phyloP scores from a whole-genome alignment of 2,113 vertebrate species.

The Ctenodactylus gundi region DNA sequence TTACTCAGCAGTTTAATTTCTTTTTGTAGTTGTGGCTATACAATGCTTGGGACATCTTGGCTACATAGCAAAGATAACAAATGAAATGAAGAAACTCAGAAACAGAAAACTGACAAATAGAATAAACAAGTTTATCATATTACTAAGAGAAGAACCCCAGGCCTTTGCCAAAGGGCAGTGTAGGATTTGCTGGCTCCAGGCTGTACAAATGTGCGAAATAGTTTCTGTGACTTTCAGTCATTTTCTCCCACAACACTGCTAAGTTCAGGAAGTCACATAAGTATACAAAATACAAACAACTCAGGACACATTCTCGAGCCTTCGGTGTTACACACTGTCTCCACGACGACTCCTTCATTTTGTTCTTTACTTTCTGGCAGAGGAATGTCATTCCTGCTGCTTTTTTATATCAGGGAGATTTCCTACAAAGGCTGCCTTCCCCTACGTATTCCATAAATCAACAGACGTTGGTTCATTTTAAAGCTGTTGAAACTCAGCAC shows the following conservation, averaged over 20 bases:
- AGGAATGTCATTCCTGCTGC: constrained; percentile 76
- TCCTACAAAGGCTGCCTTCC: constrained; percentile 75
- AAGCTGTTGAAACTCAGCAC: constrained; percentile 72
- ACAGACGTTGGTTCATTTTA: constrained; percentile 82
- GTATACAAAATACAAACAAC: constrained; percentile 46
- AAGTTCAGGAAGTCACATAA: constrained; percentile 66
- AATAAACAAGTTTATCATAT: constrained; percentile 84
- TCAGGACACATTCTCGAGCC: constrained; percentile 52
- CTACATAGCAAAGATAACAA: constrained; percentile 79
- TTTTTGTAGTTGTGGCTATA: neutral
- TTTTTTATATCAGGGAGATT: constrained; percentile 79
- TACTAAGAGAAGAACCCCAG: constrained; percentile 74
- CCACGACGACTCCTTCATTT: constrained; percentile 69
- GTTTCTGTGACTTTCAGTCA: constrained; percentile 70
- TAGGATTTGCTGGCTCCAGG: constrained; percentile 66
- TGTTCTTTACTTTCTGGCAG: constrained; percentile 78
- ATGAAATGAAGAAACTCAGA: constrained; percentile 84
- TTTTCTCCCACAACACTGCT: constrained; percentile 76
- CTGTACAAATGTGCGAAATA: constrained; percentile 56
- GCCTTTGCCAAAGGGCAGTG: constrained; percentile 76
- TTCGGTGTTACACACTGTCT: constrained; percentile 54
- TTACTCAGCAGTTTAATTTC: constrained; percentile 12
- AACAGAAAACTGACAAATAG: constrained; percentile 81
- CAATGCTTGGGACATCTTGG: constrained; percentile 72
- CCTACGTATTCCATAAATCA: constrained; percentile 76